A percentile compares a stretch with the other conserved stretches of the same genome.
Evolutionary conservation across 1,140 invertebrate genomes (phyloP).

Genomic region (Octopus bimaculoides): DNA sequence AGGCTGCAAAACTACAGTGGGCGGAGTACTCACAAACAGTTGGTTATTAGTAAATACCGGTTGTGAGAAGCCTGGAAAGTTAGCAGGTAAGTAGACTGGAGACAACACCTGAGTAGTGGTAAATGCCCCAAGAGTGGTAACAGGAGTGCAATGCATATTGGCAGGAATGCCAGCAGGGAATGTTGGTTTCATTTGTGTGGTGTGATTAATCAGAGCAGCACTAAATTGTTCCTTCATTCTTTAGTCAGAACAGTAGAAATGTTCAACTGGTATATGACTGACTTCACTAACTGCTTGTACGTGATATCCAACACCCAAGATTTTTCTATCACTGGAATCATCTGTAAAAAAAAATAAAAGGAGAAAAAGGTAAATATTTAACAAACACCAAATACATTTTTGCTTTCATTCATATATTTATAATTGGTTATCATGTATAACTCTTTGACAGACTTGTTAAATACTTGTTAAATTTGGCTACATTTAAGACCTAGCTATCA

Average conservation of each 20-base stretch:
- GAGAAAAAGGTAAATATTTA: background rate
- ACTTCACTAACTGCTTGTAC: background rate
- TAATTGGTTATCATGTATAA: too few species aligned
- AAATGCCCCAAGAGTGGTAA: background rate
- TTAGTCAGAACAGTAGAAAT: background rate
- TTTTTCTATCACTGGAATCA: background rate
- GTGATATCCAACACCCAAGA: background rate
- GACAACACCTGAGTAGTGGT: background rate
- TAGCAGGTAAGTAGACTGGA: background rate
- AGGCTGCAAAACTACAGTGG: background rate
- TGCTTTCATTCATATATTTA: too few species aligned
- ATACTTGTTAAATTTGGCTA: too few species aligned
- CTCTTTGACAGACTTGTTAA: too few species aligned
- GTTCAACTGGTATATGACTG: background rate
- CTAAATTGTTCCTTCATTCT: background rate
- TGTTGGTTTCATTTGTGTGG: background rate
- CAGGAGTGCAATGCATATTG: constrained; percentile 7
- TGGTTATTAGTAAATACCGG: background rate
- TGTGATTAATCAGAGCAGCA: background rate
- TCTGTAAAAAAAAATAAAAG: background rate
- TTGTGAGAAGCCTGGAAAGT: constrained; percentile 3
- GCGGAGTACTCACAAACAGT: constrained; percentile 1
- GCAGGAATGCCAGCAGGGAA: background rate
- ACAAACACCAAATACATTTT: too few species aligned
- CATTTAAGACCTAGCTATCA: too few species aligned